Base-by-base conservation (phyloP, 1,140 invertebrate genomes). In the Heliconius melpomene region DNA sequence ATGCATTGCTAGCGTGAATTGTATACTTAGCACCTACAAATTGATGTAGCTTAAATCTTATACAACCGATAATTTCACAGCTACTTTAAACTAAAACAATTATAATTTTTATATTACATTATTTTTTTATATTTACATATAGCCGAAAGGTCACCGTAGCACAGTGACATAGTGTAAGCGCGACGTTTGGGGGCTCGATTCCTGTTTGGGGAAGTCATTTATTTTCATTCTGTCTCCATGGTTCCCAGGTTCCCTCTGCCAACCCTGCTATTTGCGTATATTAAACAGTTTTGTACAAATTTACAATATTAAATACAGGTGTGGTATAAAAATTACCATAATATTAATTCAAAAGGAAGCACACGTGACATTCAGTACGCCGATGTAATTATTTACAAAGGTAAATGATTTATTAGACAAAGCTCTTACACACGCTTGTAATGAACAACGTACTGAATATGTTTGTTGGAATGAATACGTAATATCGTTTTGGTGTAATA, bases 371-470 rank as follows among this genome's bases (percentile, higher is more conserved):
- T 66, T 16, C 26, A 66, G 23, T 66, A 26, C n/a, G 23, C 11
- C 26, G 26, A 66, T 66, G 11, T 26, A 6, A 16, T 66, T 29
- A 26, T 16, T 66, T 66, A 29, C 23, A 29, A 66, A 66, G 26
- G n/a, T 26, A 66, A 26, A 66, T 29, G 60, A 66, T 66, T 66
- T 66, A 26, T 26, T 66, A 66, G 23, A 66, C 60, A 66, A 66
- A 66, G 60, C 60, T 66, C 23, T 66, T 66, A 66, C 3, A 60
- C 60, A 29, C 2, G 60, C 13, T 13, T 29, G 23, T 66, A 66
- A 66, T 66, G 60, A 66, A 66, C 16, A 66, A 3, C 60, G 26
- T 66, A 29, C 60, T 29, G n/a, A 66, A 29, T 66, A 66, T 66
- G 9, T 29, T 66, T 18, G 60, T 66, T 66, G 26, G 26, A 29